These are phyloP conservation scores for Xenopus petersii DNA, from an alignment of 2,797 vertebrate genomes.

Conservation along the genomic window DNA sequence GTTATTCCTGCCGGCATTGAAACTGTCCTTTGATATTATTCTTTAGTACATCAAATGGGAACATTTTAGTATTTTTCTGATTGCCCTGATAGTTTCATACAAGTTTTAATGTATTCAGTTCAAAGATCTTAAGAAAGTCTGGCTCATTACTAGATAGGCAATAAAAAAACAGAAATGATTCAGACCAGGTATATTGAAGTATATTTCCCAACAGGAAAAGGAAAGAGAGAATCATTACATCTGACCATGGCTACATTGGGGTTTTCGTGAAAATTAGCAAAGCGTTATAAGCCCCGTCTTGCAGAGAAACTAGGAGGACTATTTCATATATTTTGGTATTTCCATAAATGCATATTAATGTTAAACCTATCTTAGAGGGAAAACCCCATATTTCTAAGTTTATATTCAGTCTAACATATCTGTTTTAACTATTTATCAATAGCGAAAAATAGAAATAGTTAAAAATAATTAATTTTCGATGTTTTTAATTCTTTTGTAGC, in stretches of 20 bases:
- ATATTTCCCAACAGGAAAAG: slow-evolving; percentile 46
- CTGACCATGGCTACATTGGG: slow-evolving; percentile 22
- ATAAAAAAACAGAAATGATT: slow-evolving; percentile 48
- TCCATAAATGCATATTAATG: too few species aligned
- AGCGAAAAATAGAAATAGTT: too few species aligned
- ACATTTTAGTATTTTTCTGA: slow-evolving; percentile 50
- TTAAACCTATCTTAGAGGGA: too few species aligned
- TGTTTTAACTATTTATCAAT: too few species aligned
- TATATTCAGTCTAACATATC: too few species aligned
- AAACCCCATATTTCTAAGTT: too few species aligned
- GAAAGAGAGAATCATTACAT: slow-evolving; percentile 39
- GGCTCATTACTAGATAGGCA: slow-evolving; percentile 47
- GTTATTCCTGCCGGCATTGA: slow-evolving; percentile 46
- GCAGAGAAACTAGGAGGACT: too few species aligned
- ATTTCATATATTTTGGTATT: too few species aligned
- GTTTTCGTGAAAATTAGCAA: slow-evolving; percentile 36
- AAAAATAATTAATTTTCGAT: too few species aligned
- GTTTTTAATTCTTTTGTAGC: too few species aligned
- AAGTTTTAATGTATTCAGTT: slow-evolving; percentile 50
- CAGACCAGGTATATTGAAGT: slow-evolving; percentile 41
- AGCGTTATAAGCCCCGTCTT: background rate
- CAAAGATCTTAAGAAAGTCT: slow-evolving; percentile 49
- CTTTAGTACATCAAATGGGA: slow-evolving; percentile 50
- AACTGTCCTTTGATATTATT: slow-evolving; percentile 51
- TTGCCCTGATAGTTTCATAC: slow-evolving; percentile 50